phyloP scores from a whole-genome alignment of 2,888 invertebrate species.

The Euproctis similis region DNA sequence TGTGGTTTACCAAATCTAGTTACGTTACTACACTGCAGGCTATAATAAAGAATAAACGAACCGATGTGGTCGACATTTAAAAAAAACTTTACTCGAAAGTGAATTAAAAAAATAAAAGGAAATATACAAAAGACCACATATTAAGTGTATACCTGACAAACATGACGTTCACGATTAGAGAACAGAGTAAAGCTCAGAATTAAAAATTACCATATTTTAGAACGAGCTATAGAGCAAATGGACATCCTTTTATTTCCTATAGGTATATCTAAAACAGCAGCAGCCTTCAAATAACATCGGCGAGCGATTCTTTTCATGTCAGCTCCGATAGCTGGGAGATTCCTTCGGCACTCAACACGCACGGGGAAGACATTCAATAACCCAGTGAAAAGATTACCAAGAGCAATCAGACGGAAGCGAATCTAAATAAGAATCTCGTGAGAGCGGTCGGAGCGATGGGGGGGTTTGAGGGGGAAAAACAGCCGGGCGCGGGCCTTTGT shows the following conservation, averaged over 20 bases:
- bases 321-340: conserved; percentile 37
- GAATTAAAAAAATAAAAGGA: too few relatives aligned
- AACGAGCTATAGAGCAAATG: conserved; percentile 34
- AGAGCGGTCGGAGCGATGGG: conserved; percentile 59
- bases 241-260: conserved; percentile 38
- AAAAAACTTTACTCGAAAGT: too few relatives aligned
- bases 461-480: conserved; percentile 56
- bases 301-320: conserved; percentile 44
- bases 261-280: conserved; percentile 35
- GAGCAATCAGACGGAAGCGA: conserved; percentile 77
- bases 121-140: too few relatives aligned
- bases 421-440: conserved; percentile 76
- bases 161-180: too few relatives aligned
- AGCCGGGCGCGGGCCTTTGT: conserved; percentile 62
- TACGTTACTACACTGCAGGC: conserved; percentile 8
- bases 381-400: conserved; percentile 74
- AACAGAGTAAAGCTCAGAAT: too few relatives aligned
- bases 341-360: conserved; percentile 57
- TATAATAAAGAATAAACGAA: conserved; percentile 10
- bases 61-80: conserved; percentile 8
- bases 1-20: conserved; percentile 28
- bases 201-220: too few relatives aligned
- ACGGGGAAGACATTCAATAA: conserved; percentile 74
- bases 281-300: conserved; percentile 47
- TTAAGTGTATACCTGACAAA: too few relatives aligned